Base-by-base conservation (phyloP, 2,888 invertebrate species). In the Auanema freiburgensis region DNA sequence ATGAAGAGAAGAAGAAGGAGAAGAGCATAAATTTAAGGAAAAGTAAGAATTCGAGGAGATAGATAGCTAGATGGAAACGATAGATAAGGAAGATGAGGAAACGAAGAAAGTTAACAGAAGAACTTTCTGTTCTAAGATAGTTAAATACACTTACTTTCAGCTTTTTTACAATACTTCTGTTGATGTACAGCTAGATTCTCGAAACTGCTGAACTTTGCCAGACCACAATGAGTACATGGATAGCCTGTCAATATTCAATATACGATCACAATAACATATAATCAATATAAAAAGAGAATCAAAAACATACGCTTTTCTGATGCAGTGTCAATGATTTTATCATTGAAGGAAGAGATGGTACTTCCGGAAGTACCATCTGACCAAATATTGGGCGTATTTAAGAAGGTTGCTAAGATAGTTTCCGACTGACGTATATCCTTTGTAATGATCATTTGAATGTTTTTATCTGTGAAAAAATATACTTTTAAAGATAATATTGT, bases 141-240 rank as follows among this genome's bases (percentile, higher is more conserved):
- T n/a, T n/a, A n/a, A n/a, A n/a, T n/a, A n/a, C 3, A 33, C 33
- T 33, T 33, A 33, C 33, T 33, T 33, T 63, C 56, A 24, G 42
- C 51, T 41, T 44, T 46, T 10, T 44, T 49, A 56, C 74, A 74
- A 55, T 74, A 71, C 16, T 64, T 23, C 21, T 60, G 60, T 52
- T 74, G 68, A 52, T 74, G 74, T 5, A 63, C 62, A 46, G 58
- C 58, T 18, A 74, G 57, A 54, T 67, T 69, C 11, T 69, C 54
- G 1, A 63, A 53, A 5, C 57, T 60, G 53, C 59, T 67, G 68
- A 74, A 74, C 23, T 66, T 68, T n/a, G 70, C 74, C 41, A 67
- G 25, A 44, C 65, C 64, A 44, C 72, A 72, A 33, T 57, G 64
- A 2, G 65, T 21, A 40, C 74, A 74, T 6, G 61, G 58, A 54